Evolutionary conservation across 2,888 invertebrate species (phyloP), one percentile per base, ranked within the genome.

Genomic region (Cryptocephalus primarius): DNA sequence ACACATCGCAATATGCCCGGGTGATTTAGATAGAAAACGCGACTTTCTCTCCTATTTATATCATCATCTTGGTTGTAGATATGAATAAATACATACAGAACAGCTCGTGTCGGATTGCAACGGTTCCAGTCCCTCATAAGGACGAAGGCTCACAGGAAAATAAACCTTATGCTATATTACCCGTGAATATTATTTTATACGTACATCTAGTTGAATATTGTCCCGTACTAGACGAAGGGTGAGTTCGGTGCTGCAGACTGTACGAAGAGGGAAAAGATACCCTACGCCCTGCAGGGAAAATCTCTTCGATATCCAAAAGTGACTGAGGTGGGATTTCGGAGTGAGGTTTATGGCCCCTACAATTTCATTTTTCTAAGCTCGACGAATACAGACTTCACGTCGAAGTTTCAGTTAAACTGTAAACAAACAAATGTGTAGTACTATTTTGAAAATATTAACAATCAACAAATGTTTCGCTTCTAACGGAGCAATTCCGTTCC

Each of bases 1-100:
- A 60, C 61, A 62, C 62, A 64, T 64, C 53, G 63, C 67, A 65
- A 65, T 66, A 65, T 65, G 67, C 61, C 55, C 61, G 60, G 62
- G 61, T 65, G 66, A 67, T 66, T 67, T 66, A 65, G 65, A 67
- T 66, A 66, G 66, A 67, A 66, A 67, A 66, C 62, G 64, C 65
- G 65, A 66, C 65, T 66, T 67, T 65, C 60, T 42, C 32, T 42
- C 42, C 65, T 65, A 66, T 66, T 67, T 67, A 67, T 66, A 66
- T 65, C 64, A 66, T 66, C 65, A 65, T 65, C 64, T 65, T 65
- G 63, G 63, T 66, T 60, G 62, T 63, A 64, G 63, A 65, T 66
- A 66, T 66, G 66, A 66, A 67, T 65, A 65, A 65, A 65, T 65
- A 62, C 64, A 65, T 62, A 62, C 56, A 55, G 57, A 62, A 55